phyloP scores from a whole-genome alignment of 1,140 invertebrate species.

The Aleiodes sp. region DNA sequence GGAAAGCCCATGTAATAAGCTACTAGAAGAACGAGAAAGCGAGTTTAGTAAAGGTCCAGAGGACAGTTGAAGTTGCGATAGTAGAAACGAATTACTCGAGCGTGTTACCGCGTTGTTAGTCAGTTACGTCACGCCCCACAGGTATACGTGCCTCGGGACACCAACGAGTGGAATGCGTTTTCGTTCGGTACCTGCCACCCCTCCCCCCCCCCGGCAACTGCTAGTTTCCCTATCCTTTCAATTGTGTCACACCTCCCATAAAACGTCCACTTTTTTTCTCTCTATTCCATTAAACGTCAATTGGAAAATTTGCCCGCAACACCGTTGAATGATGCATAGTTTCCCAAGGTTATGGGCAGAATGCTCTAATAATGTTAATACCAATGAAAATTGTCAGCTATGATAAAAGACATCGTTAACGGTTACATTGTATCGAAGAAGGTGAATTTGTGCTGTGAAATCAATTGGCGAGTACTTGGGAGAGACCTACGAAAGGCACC shows the following conservation, averaged over 20 bases:
- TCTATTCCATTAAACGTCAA: too few relatives aligned
- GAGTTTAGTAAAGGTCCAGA: slow-evolving; percentile 10
- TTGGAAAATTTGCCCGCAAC: too few relatives aligned
- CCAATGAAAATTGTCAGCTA: too few relatives aligned
- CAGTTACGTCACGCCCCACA: slow-evolving; percentile 40
- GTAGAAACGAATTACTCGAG: slow-evolving; percentile 42
- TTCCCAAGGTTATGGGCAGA: too few relatives aligned
- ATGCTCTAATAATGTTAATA: too few relatives aligned
- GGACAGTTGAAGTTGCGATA: slow-evolving; percentile 24
- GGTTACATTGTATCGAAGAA: slow-evolving; percentile 24
- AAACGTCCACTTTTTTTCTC: too few relatives aligned
- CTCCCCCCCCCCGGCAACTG: background rate
- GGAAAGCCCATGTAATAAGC: slow-evolving; percentile 13
- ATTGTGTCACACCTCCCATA: too few relatives aligned
- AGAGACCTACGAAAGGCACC: slow-evolving; percentile 23
- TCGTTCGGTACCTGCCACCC: too few relatives aligned
- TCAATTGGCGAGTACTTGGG: slow-evolving; percentile 16
- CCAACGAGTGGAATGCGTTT: slow-evolving; percentile 22
- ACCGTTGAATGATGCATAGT: too few relatives aligned
- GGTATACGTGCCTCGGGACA: slow-evolving; percentile 33
- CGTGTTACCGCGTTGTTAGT: slow-evolving; percentile 42
- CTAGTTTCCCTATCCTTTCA: background rate
- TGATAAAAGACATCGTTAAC: too few relatives aligned
- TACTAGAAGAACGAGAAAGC: background rate
- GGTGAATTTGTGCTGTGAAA: background rate